Base-by-base conservation (phyloP, 2,797 vertebrate species). In the Dipus sagitta region DNA sequence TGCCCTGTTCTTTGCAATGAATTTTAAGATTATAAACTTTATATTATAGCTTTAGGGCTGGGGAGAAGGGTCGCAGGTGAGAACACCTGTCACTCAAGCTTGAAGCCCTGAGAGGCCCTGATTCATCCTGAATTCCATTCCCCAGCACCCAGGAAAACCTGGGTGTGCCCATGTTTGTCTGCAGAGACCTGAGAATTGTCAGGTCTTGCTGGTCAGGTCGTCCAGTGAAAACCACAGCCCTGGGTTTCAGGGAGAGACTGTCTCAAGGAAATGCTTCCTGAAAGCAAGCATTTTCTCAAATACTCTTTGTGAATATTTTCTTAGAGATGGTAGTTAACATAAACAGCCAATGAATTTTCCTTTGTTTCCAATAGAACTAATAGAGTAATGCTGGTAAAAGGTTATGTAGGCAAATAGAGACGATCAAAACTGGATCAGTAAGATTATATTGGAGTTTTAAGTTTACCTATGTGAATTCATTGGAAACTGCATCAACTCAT, bases 401-500 rank as follows among this genome's bases (percentile, higher is more conserved):
- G 10, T 90, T 92, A 17, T 88, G 10, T 81, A 90, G 80, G 47
- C 42, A 71, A 91, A 82, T 13, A 68, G 26, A 79, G 30, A 67
- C 30, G 17, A 84, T 82, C 24, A 80, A 90, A 88, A 28, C 12
- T 32, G 80, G 78, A 38, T 90, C 21, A 78, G 10, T 71, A 21
- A 74, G 42, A 72, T 94, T 90, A 67, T 30, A 54, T 92, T 65
- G 60, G 38, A 65, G 1, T 86, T 92, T 83, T 7, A 78, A 60
- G 38, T 83, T n/a, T 77, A 34, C 28, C 62, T 38, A 58, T 54
- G 34, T 28, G 89, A 91, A 94, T 68, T 24, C 65, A 80, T 90
- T 96, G 88, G 38, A 71, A 94, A 75, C 11, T 62, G 11, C n/a
- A 58, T 82, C 28, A 17, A 79, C 6, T 89, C 72, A 82, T 67